A percentile compares a stretch with the other conserved stretches of the same genome.
These are phyloP conservation scores for Ophion slaviceki DNA, from an alignment of 2,888 invertebrate genomes.

Conservation along the genomic window DNA sequence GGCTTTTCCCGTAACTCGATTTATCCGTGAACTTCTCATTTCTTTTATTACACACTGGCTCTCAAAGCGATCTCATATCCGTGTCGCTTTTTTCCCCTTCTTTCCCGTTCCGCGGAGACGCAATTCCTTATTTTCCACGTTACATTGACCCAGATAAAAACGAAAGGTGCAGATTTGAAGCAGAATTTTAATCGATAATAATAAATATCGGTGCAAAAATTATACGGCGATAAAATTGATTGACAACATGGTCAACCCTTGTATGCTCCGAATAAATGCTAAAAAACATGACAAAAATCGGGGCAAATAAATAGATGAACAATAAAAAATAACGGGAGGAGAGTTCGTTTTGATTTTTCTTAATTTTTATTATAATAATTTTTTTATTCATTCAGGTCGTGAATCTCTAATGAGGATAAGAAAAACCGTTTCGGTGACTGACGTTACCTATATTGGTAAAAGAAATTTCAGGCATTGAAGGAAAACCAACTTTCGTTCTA, in stretches of 20 bases:
- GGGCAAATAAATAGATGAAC: constrained; percentile 10
- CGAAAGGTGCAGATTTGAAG: background rate
- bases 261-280: background rate
- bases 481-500: no score
- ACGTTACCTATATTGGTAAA: no score
- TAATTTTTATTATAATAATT: no score
- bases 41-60: constrained; percentile 74
- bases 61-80: constrained; percentile 78
- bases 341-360: background rate
- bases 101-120: constrained; percentile 9
- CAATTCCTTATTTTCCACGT: constrained; percentile 41
- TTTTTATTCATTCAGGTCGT: no score
- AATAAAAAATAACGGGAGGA: background rate
- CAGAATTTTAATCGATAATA: background rate
- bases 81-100: constrained; percentile 19
- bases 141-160: background rate
- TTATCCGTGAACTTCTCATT: constrained; percentile 74
- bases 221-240: background rate
- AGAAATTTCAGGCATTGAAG: no score
- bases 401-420: no score
- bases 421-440: no score
- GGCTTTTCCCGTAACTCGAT: constrained; percentile 75
- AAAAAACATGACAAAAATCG: constrained; percentile 7
- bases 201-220: background rate
- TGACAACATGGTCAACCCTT: background rate